phyloP scores from a whole-genome alignment of 2,113 vertebrate species.

The Chaetodon trifascialis region DNA sequence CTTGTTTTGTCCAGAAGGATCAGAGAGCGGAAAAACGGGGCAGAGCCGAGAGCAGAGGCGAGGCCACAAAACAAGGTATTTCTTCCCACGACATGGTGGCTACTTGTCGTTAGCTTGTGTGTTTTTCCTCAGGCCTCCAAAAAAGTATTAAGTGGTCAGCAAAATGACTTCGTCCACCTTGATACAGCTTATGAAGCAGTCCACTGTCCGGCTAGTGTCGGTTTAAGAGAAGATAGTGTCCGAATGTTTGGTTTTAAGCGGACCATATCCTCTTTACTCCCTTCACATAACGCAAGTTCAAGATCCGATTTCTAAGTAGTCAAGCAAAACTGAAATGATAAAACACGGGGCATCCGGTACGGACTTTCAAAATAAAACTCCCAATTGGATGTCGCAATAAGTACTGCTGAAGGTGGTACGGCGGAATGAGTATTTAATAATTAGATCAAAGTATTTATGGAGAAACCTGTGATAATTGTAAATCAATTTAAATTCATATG shows the following conservation, averaged over 20 bases:
- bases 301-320: constrained; percentile 30
- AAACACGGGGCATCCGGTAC: constrained; percentile 29
- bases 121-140: constrained; percentile 27
- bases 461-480: not conserved
- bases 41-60: constrained; percentile 41
- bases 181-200: not conserved
- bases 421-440: not conserved
- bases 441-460: not conserved
- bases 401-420: not conserved
- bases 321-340: rapidly evolving
- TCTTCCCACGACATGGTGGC: constrained; percentile 68
- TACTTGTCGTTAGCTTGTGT: constrained; percentile 55
- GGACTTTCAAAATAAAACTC: constrained; percentile 60
- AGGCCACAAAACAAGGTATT: constrained; percentile 49
- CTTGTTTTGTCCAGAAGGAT: constrained; percentile 26
- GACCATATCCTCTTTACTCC: not conserved
- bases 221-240: not conserved
- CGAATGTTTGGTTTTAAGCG: constrained; percentile 2
- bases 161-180: not conserved
- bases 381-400: not conserved
- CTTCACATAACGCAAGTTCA: constrained; percentile 51
- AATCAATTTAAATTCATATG: not conserved
- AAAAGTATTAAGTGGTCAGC: constrained; percentile 43
- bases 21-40: constrained; percentile 40
- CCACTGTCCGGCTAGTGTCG: not conserved